Evolutionary conservation across 1,140 invertebrate species (phyloP), one percentile per base, ranked within the genome.

Genomic region (Coptotermes formosanus): DNA sequence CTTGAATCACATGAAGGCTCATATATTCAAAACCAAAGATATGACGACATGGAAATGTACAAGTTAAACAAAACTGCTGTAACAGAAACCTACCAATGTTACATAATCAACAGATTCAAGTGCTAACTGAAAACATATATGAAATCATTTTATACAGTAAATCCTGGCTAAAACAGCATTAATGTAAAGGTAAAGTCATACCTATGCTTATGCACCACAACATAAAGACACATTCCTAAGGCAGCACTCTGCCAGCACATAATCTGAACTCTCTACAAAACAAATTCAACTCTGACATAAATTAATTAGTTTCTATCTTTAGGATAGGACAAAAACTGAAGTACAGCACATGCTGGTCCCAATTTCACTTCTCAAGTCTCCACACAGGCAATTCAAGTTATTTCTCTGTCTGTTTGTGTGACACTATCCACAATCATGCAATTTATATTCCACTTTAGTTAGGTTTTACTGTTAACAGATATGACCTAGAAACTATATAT

Each of bases 391-490:
- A 19, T 55, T 55, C 19, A 55, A 55, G 21, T 55, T 16, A 55
- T 19, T 55, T 16, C 19, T 4, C 4, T 9, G 19, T 21, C 52
- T 19, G 19, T 21, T 55, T 21, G 3, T 55, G 19, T 55, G 11
- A 48, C 19, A 55, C 2, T 21, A 75, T 30, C 64, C n/a, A 75
- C 6, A n/a, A 75, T 75, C 16, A 75, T 75, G 25, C n/a, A 75
- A 75, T 30, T 75, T 75, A n/a, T 14, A 12, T 11, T 75, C 64
- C 30, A 6, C 64, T 75, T 75, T 3, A 30, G 25, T 75, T 30
- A 75, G 64, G 64, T 75, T 75, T 75, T 75, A 75, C 25, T 75
- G 21, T 38, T 23, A 75, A 75, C 64, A 75, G 64, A 75, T 55
- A 55, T 19, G 14, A 7, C 45, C 9, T 16, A 48, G 7, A 48